Base-by-base conservation (phyloP, 2,888 invertebrate species). In the Atethmia centrago region DNA sequence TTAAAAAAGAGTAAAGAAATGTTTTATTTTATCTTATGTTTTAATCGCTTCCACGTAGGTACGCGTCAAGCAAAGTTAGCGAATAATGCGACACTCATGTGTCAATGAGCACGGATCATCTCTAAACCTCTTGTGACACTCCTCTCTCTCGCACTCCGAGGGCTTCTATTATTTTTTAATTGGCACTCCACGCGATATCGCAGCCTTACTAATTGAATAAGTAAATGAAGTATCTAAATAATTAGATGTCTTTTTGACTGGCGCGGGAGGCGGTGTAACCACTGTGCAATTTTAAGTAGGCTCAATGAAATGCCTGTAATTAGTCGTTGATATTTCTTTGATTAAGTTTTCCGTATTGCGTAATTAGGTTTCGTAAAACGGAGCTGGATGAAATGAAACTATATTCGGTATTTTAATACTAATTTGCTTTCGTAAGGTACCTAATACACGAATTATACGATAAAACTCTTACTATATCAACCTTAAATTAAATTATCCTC, bases 191-290 rank as follows among this genome's bases (percentile, higher is more conserved):
- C 89, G 90, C 89, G 92, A 92, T 92, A 93, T 93, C 91, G 92
- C 93, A 93, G 92, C 92, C 93, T 93, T 94, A 90, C 93, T 95
- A 94, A 95, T 95, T 95, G 94, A 94, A 92, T 94, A 94, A 95
- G 92, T 94, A 95, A 94, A 95, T 95, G 93, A 94, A 95, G 94
- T 95, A 93, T 93, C 93, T 94, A 93, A 95, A 95, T 95, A 95
- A 95, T 95, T 94, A 93, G 93, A 93, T 92, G 93, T 92, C 93
- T 93, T 94, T 94, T 94, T 92, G 91, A 85, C 89, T 88, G 88
- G 85, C 85, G 91, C 86, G 89, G 84, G 88, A 89, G 88, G 84
- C 82, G 85, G 78, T 86, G 86, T 83, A 63, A 74, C 81, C 88
- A 86, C 87, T 87, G 88, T 88, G 87, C 85, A 79, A 66, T 83